A percentile compares a stretch with the other conserved stretches of the same genome.
Evolutionary conservation across 2,888 invertebrate genomes (phyloP).

Genomic region (Erebia epiphron): DNA sequence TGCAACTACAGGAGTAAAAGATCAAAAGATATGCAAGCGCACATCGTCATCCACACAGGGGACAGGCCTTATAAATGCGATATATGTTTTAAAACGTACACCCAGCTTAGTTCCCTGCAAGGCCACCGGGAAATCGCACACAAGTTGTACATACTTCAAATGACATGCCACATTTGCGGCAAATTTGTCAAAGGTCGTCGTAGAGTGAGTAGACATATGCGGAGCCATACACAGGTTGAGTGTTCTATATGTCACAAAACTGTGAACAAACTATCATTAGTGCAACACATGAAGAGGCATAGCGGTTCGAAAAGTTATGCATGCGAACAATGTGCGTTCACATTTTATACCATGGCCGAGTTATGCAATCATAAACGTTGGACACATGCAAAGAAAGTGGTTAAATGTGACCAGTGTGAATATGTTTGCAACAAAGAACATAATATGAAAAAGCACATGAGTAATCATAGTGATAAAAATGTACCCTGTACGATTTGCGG

Average conservation of each 20-base stretch:
- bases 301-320: constrained; percentile 57
- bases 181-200: constrained; percentile 58
- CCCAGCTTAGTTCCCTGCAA: constrained; percentile 59
- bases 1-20: constrained; percentile 58
- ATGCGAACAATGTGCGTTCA: constrained; percentile 64
- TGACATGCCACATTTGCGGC: constrained; percentile 66
- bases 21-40: constrained; percentile 57
- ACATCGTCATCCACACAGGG: constrained; percentile 60
- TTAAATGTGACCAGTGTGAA: constrained; percentile 59
- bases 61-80: constrained; percentile 60
- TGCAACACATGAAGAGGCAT: constrained; percentile 61
- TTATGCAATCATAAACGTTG: constrained; percentile 59
- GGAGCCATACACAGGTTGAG: constrained; percentile 49
- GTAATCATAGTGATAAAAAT: constrained; percentile 55
- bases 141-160: constrained; percentile 51
- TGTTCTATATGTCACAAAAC: constrained; percentile 58
- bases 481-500: constrained; percentile 62
- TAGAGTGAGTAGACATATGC: constrained; percentile 58
- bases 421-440: constrained; percentile 50
- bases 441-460: constrained; percentile 53
- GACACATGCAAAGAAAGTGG: constrained; percentile 52
- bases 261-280: constrained; percentile 49
- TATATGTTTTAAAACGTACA: constrained; percentile 55
- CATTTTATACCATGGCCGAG: constrained; percentile 61
- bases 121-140: constrained; percentile 60